Evolutionary conservation across 2,113 vertebrate species (phyloP).

Genomic region (Gymnorhina tibicen): DNA sequence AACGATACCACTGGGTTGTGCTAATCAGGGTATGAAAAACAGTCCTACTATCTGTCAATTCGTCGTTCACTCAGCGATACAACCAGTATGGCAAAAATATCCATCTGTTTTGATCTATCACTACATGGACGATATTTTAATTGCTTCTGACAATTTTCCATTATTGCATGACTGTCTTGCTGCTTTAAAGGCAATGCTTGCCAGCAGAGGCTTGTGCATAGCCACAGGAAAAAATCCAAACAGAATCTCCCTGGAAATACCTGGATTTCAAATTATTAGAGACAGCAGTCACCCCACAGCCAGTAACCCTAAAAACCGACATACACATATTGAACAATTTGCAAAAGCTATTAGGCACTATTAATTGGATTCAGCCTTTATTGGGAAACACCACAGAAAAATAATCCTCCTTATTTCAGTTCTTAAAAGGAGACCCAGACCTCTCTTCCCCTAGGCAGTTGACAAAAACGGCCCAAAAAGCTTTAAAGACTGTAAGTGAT

Average conservation of each 20-base stretch:
- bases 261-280: neutral
- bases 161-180: neutral
- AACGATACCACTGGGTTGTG: too few species aligned
- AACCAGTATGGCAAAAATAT: neutral
- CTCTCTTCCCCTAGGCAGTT: neutral
- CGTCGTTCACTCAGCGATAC: neutral
- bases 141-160: neutral
- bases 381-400: neutral
- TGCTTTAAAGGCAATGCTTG: neutral
- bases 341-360: neutral
- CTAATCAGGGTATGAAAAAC: too few species aligned
- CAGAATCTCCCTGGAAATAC: neutral
- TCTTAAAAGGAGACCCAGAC: neutral
- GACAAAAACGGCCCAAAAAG: too few species aligned
- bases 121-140: neutral
- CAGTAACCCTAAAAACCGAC: neutral
- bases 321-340: neutral
- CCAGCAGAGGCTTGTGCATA: neutral
- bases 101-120: neutral
- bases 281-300: neutral
- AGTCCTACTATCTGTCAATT: neutral
- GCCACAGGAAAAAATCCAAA: neutral
- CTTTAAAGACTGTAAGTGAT: too few species aligned
- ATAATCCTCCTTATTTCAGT: neutral
- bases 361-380: neutral